Conservation (phyloP, 2,113 vertebrate genomes). For the Miniopterus natalensis region DNA sequence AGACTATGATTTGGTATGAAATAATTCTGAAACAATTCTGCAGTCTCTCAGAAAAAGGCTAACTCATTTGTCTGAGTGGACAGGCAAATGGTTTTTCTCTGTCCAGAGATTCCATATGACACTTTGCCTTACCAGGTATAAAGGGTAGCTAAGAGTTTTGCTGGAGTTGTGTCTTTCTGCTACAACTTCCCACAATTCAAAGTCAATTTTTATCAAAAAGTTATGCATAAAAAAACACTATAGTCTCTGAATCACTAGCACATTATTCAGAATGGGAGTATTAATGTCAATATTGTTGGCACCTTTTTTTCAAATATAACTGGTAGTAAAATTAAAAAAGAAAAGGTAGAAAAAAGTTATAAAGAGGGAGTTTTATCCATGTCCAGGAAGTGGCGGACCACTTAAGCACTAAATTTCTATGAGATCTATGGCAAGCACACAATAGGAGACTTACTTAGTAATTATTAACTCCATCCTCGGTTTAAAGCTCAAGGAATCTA, state of each 20-base stretch:
- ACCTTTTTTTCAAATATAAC: conserved; percentile 42
- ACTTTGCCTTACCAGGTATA: neutral
- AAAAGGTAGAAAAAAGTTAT: neutral
- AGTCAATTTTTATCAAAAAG: conserved; percentile 26
- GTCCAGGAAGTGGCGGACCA: neutral
- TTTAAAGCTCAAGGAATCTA: conserved; percentile 83
- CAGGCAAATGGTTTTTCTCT: neutral
- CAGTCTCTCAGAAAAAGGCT: neutral
- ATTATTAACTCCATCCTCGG: conserved; percentile 67
- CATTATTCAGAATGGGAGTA: neutral
- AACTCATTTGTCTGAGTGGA: neutral
- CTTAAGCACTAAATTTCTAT: neutral
- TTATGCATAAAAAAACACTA: neutral
- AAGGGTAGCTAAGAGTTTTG: neutral
- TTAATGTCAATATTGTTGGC: neutral
- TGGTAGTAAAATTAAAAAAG: neutral
- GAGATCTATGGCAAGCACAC: neutral
- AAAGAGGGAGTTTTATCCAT: neutral
- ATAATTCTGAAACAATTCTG: neutral
- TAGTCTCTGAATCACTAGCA: neutral
- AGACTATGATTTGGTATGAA: neutral
- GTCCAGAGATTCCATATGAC: neutral
- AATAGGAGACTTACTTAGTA: conserved; percentile 75
- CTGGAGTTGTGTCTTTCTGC: neutral
- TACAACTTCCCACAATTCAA: neutral